Base-by-base conservation (phyloP, 2,113 vertebrate genomes). In the Dasypus novemcinctus region DNA sequence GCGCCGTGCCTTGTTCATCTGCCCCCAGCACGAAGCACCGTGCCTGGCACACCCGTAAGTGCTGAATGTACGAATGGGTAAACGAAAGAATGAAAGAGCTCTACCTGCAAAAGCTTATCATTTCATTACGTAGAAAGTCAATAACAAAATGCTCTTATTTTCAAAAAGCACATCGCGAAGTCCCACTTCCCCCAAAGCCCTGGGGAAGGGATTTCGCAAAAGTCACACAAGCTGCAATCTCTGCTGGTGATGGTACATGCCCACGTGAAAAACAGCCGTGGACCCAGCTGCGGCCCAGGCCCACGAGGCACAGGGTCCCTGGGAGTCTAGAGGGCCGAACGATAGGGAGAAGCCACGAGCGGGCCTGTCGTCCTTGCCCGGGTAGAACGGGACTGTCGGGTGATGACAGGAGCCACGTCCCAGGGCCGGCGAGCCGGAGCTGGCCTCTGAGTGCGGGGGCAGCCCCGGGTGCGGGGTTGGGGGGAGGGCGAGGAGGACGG, bases 321-420 rank as follows among this genome's bases (percentile, higher is more conserved):
- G n/a, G 75, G 71, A 72, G 61, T 27, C 81, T 63, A 7, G 85
- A 82, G 79, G 66, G 63, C 79, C 90, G 87, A 87, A 90, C 92
- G 94, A 93, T 68, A 15, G 80, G 63, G 64, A 72, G 87, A 94
- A 97, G 87, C 96, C 95, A 97, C 69, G 12, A 27, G 20, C 20
- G n/a, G n/a, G 27, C 20, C 17, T 94, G 94, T 96, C 94, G 90
- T 79, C 87, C 95, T 93, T 80, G 79, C 95, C 96, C 94, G 84
- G 94, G 94, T 95, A 76, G 87, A 97, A 84, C 27, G 54, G 71
- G 59, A 64, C 31, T 52, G 80, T 93, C 91, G 90, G 71, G 94
- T 90, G 93, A 96, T 59, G 41, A 85, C 23, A 93, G 89, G 78
- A 91, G 57, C 74, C 17, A 71, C 91, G 94, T 96, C 95, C 93